A percentile compares a stretch with the other conserved stretches of the same genome.
Conservation (phyloP, 1,140 invertebrate genomes). For the Cherax quadricarinatus region DNA sequence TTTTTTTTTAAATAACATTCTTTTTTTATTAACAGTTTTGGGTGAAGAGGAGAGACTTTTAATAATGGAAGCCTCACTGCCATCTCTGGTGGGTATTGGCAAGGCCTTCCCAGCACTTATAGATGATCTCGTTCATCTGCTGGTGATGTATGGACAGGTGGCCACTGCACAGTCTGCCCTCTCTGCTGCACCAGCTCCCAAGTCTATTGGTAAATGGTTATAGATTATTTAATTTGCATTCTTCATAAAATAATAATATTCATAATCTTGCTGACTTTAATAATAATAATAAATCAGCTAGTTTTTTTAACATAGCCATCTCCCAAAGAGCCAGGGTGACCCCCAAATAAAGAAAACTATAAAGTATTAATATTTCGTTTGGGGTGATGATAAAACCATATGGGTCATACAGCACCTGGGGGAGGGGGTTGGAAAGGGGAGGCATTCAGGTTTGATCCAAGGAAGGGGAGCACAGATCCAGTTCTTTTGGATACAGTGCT, state of each 20-base stretch:
- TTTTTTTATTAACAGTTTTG: conserved; percentile 80
- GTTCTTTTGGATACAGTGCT: no score
- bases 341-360: no score
- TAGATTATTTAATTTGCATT: not conserved
- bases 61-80: conserved; percentile 89
- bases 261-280: not conserved
- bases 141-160: conserved; percentile 91
- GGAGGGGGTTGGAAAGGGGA: no score
- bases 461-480: no score
- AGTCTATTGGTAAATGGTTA: conserved; percentile 49
- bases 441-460: no score
- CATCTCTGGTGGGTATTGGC: conserved; percentile 90
- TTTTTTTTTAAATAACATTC: no score
- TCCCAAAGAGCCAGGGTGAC: not conserved
- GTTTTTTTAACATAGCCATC: not conserved
- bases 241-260: not conserved
- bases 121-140: conserved; percentile 90
- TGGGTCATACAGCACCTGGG: no score
- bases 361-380: no score
- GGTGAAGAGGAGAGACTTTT: conserved; percentile 86
- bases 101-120: conserved; percentile 94
- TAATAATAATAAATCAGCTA: not conserved
- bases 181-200: conserved; percentile 75
- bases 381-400: no score
- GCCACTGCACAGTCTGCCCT: conserved; percentile 80